Base-by-base conservation (phyloP, 2,113 vertebrate species). In the Pleuronectes platessa region DNA sequence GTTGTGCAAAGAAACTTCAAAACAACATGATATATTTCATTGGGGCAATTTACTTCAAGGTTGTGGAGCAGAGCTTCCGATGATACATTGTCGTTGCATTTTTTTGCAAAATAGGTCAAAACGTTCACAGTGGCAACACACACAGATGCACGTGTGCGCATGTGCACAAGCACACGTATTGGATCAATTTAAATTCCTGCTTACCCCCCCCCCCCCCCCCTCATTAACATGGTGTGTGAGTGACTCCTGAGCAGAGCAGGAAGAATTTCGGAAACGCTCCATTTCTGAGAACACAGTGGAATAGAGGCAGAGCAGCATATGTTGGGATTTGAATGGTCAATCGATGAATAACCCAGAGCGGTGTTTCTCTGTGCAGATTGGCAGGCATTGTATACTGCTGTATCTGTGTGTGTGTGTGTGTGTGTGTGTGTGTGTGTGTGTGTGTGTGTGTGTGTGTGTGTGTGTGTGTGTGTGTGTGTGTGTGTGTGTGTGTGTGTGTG, bases 331-430 rank as follows among this genome's bases (percentile, higher is more conserved):
- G 97, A 97, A 97, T 96, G 96, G 95, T 95, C 96, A 97, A 99
- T 99, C 98, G 96, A 98, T 99, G 96, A 97, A 98, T 98, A 98
- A 97, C 98, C 97, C 95, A 97, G 94, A 98, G 97, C 94, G 79
- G 59, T 95, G 90, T 94, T 93, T 92, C 96, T 92, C 75, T 64
- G 76, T 76, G 81, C 77, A 83, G 86, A 90, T 90, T 91, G 91
- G 90, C 92, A 92, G 88, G 68, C 82, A 80, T 87, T 83, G 87
- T 86, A 85, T 54, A 42, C 80, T 37, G 49, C 40, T 85, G 81
- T 74, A n/a, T 68, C 61, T 49, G 58, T 71, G 21, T 66, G 58
- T 74, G 60, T 71, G 51, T 66, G 49, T 72, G 49, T 72, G 27
- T 66, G 54, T 68, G 49, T 47, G 45, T 24, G 56, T 45, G 35